Evolutionary conservation across 1,140 invertebrate genomes (phyloP).

Genomic region (Manduca sexta): DNA sequence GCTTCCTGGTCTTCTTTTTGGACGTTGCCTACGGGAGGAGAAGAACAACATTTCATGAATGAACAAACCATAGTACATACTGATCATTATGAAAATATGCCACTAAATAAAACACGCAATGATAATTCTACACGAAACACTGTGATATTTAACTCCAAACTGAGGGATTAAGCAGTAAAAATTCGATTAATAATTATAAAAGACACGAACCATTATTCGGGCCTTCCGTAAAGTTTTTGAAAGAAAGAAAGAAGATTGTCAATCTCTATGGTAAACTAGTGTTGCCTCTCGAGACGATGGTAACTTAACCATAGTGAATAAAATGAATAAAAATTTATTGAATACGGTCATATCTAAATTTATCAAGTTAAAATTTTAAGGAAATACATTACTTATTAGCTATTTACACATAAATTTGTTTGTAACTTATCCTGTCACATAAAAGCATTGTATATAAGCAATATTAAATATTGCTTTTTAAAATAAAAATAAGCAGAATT

Average conservation of each 20-base stretch:
- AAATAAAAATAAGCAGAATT: not conserved
- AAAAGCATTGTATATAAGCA: not conserved
- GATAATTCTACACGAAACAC: constrained; percentile 19
- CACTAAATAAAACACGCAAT: constrained; percentile 10
- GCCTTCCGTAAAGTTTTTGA: constrained; percentile 42
- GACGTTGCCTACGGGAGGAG: constrained; percentile 88
- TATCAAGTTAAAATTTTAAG: no score
- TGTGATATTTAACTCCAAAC: constrained; percentile 5
- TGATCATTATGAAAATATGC: constrained; percentile 32
- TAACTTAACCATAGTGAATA: no score
- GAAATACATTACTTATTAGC: no score
- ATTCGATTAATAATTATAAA: constrained; percentile 33
- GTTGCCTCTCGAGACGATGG: not conserved
- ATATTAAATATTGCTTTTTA: not conserved
- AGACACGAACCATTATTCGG: constrained; percentile 60
- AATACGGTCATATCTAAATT: no score
- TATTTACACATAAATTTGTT: not conserved
- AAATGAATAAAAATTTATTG: no score
- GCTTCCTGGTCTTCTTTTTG: constrained; percentile 98
- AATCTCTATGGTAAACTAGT: constrained; percentile 24
- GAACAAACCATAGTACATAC: constrained; percentile 63
- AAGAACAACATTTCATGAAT: constrained; percentile 75
- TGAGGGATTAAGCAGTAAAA: constrained; percentile 30
- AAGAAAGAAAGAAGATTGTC: constrained; percentile 28
- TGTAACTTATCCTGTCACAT: not conserved